These are phyloP conservation scores for Polydrusus cervinus DNA, from an alignment of 2,888 invertebrate species.

Conservation along the genomic window DNA sequence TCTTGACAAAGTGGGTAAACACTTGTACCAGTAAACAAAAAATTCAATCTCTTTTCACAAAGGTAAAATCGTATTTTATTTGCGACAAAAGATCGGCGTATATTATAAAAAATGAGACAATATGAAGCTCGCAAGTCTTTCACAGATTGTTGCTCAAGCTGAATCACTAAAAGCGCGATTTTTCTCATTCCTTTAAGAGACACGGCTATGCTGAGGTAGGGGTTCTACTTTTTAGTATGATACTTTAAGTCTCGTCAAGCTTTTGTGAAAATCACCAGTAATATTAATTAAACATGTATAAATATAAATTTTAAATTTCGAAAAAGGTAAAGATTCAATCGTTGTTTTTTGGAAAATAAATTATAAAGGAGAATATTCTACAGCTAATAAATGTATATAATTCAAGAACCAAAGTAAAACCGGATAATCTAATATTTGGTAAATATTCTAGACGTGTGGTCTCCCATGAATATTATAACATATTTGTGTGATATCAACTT, in stretches of 20 bases:
- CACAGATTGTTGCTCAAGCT: constrained; percentile 50
- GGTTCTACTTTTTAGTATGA: constrained; percentile 19
- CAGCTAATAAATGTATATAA: no score
- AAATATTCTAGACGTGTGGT: no score
- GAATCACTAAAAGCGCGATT: constrained; percentile 50
- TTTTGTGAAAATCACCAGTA: no score
- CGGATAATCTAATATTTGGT: no score
- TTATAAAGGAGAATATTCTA: no score
- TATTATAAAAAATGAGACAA: constrained; percentile 39
- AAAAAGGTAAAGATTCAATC: no score
- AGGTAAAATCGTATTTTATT: constrained; percentile 34
- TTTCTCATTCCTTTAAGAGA: constrained; percentile 44
- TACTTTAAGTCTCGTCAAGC: not conserved
- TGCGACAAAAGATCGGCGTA: constrained; percentile 36
- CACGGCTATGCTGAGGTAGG: constrained; percentile 28
- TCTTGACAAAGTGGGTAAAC: not conserved
- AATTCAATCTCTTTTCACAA: constrained; percentile 37
- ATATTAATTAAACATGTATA: no score
- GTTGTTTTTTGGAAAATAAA: no score
- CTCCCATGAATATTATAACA: no score
- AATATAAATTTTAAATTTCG: no score
- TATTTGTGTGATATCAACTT: no score
- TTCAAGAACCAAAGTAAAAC: no score
- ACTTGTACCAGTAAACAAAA: not conserved
- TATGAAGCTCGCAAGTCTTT: constrained; percentile 46